A percentile compares a stretch with the other conserved stretches of the same genome.
Conservation (phyloP, 1,140 invertebrate species). For the Drosophila athabasca region DNA sequence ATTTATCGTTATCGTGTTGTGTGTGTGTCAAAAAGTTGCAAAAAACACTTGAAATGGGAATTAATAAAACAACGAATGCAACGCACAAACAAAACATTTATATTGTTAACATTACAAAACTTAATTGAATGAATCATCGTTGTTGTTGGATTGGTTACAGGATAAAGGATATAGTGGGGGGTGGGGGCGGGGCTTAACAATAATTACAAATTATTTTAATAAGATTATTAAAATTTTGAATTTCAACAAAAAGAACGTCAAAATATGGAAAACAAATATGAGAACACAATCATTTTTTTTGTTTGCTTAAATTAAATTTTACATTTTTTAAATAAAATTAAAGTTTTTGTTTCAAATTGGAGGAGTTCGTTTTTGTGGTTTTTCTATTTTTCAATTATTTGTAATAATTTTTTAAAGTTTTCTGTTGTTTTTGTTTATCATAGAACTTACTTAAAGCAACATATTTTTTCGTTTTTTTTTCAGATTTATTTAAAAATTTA, state of each 20-base stretch:
- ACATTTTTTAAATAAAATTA: conserved; percentile 77
- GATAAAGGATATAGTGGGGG: conserved; percentile 1
- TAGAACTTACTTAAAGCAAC: conserved; percentile 76
- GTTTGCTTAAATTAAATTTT: conserved; percentile 4
- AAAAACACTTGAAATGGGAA: conserved; percentile 52
- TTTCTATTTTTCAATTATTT: conserved; percentile 69
- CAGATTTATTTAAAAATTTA: conserved; percentile 65
- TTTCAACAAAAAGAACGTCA: conserved; percentile 67
- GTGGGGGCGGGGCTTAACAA: conserved; percentile 12
- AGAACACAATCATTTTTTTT: conserved; percentile 14
- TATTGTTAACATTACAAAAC: conserved; percentile 55
- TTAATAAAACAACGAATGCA: conserved; percentile 57
- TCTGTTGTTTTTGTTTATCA: conserved; percentile 26
- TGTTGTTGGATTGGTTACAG: conserved; percentile 1
- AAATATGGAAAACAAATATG: conserved; percentile 34
- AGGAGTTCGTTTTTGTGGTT: conserved; percentile 35
- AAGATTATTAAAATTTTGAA: conserved; percentile 56
- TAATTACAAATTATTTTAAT: conserved; percentile 43
- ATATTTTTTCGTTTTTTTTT: conserved; percentile 46
- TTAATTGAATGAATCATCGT: conserved; percentile 28
- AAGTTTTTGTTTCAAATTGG: conserved; percentile 51
- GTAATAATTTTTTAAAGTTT: conserved; percentile 73
- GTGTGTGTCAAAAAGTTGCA: conserved; percentile 64
- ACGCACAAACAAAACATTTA: conserved; percentile 55
- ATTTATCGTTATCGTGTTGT: conserved; percentile 17